phyloP scores from a whole-genome alignment of 2,113 vertebrate species.

The Dasyprocta punctata region DNA sequence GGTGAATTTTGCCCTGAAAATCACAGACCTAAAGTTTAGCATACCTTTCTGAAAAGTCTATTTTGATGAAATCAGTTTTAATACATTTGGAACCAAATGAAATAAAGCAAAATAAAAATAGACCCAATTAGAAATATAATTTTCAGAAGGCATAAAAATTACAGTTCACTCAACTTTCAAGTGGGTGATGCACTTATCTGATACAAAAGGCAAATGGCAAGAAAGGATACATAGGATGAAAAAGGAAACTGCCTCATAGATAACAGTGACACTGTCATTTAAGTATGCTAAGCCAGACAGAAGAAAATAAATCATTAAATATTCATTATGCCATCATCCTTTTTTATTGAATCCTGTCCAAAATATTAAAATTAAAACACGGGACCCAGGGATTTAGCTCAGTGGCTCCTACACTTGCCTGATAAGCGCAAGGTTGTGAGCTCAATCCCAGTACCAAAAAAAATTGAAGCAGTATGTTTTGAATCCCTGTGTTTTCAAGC shows the following conservation, averaged over 20 bases:
- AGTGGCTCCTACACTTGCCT: too few species aligned
- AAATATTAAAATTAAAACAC: conserved; percentile 63
- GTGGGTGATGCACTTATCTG: neutral
- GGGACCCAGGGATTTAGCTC: too few species aligned
- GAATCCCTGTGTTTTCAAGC: conserved; percentile 36
- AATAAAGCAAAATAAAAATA: conserved; percentile 21
- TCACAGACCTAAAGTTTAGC: neutral
- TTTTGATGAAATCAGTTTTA: conserved; percentile 8
- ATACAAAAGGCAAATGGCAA: conserved; percentile 1
- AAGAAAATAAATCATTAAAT: conserved; percentile 9
- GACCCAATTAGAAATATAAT: neutral
- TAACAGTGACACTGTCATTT: neutral
- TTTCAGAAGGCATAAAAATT: conserved; percentile 7
- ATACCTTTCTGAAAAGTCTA: neutral
- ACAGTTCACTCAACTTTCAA: neutral
- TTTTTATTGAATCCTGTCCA: conserved; percentile 36
- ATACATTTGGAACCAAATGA: conserved; percentile 31
- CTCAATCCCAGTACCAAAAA: too few species aligned
- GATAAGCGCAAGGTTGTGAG: too few species aligned
- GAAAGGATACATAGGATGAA: neutral
- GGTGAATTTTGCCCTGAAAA: neutral
- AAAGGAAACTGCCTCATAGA: neutral
- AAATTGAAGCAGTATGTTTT: conserved; percentile 47
- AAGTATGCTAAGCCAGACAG: neutral
- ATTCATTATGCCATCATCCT: conserved; percentile 4